Base-by-base conservation (phyloP, 1,140 invertebrate species). In the Pseudomyrmex flavicornis region DNA sequence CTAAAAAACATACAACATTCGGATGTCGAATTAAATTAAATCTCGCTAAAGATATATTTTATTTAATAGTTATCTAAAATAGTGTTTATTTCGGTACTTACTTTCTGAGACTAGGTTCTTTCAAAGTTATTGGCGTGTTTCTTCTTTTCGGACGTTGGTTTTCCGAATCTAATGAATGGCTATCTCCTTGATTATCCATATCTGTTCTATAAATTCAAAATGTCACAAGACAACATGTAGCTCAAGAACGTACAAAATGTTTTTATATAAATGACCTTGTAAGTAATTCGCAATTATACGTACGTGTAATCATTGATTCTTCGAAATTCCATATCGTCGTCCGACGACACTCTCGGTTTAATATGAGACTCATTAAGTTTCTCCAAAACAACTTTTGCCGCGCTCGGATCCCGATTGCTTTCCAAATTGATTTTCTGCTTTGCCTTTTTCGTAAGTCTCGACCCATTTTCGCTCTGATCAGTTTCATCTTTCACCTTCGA, bases 301-400 rank as follows among this genome's bases (percentile, higher is more conserved):
- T 85, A 91, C 90, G 26, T 22, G 4, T 69, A 72, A 17, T 46
- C 15, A n/a, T 13, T 54, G 8, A 13, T 50, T 44, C 79, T 69
- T 2, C 72, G 77, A 4, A 56, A 75, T 62, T 22, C 46, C n/a
- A n/a, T 85, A 59, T 72, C 75, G 1, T 87, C 86, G 0, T 79
- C 59, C 0, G 84, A 72, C 17, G 68, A 52, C 2, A 62, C 69
- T 5, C 59, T 77, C 1, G 44, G 52, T 26, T 83, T 89, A 56
- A 84, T 76, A 12, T 84, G 65, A 1, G 48, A 69, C 5, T 90
- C 79, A 0, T 89, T 85, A 2, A 93, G 74, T 77, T 93, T 93
- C 50, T 91, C 83, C 13, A 93, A 82, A 9, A 93, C 90, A 44
- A 93, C 92, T 69, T 92, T 93, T 9, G 84, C 92, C 2, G 85